Evolutionary conservation across 64 coral and sea anemone species (phyloP).

Genomic region (Anthopleura sola): DNA sequence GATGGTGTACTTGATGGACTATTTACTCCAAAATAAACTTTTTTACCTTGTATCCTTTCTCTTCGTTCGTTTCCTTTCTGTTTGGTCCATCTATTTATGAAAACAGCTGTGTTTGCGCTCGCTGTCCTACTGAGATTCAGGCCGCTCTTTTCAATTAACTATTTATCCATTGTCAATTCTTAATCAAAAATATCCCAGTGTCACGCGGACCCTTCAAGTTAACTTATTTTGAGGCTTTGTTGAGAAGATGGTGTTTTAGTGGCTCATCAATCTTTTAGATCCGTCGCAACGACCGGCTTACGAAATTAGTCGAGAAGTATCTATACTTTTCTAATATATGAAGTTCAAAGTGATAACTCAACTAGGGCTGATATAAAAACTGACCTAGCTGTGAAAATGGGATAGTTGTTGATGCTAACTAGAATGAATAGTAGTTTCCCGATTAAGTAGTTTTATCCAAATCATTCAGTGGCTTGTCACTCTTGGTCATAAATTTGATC

Average conservation of each 20-base stretch:
- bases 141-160: background rate
- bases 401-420: too few species aligned
- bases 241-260: background rate
- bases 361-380: too few species aligned
- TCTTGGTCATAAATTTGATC: too few species aligned
- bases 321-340: too few species aligned
- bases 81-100: background rate
- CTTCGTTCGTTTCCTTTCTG: background rate
- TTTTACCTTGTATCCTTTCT: background rate
- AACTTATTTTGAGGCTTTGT: background rate
- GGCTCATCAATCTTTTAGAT: background rate
- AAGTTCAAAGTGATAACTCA: too few species aligned
- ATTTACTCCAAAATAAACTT: slow-evolving; percentile 1
- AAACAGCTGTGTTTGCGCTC: background rate
- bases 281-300: background rate
- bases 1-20: background rate
- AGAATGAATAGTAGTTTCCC: too few species aligned
- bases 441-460: too few species aligned
- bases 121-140: background rate
- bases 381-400: too few species aligned
- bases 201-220: background rate
- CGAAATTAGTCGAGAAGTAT: too few species aligned
- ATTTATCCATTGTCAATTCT: slow-evolving; percentile 14
- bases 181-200: background rate
- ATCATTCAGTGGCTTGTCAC: too few species aligned